These are phyloP conservation scores for Zoanthus gigantus DNA, from an alignment of 92 coral and sea anemone genomes.

Conservation along the genomic window DNA sequence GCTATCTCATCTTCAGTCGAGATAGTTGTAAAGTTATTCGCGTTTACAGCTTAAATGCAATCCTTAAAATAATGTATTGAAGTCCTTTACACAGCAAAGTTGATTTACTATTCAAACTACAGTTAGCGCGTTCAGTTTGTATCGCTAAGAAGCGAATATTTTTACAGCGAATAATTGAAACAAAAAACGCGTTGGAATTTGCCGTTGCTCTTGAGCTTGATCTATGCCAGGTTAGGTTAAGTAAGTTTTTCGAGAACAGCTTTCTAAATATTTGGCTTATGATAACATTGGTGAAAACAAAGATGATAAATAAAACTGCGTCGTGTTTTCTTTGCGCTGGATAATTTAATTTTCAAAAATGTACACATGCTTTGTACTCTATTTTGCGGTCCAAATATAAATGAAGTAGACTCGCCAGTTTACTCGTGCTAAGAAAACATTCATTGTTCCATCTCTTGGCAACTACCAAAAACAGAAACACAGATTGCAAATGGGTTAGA, in stretches of 20 bases:
- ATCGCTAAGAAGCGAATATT: not conserved
- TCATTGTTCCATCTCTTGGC: slow-evolving; percentile 35
- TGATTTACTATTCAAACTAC: not conserved
- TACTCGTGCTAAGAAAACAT: not conserved
- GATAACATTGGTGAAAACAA: slow-evolving; percentile 10
- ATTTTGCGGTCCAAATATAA: slow-evolving; percentile 31
- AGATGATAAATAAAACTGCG: slow-evolving; percentile 28
- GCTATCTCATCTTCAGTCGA: not conserved
- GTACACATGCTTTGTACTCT: not conserved
- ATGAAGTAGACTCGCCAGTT: not conserved
- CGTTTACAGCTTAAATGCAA: not conserved
- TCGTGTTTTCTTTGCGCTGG: slow-evolving; percentile 18
- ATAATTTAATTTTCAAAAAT: slow-evolving; percentile 13
- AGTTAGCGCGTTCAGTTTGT: not conserved
- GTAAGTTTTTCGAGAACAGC: not conserved
- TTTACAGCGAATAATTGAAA: not conserved
- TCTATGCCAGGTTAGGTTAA: not conserved
- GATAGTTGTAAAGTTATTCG: not conserved
- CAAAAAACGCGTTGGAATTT: slow-evolving; percentile 1
- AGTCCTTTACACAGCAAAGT: not conserved
- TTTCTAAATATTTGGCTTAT: slow-evolving; percentile 32
- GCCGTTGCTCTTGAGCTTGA: not conserved
- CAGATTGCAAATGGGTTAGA: not conserved
- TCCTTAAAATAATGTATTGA: not conserved
- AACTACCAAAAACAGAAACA: slow-evolving; percentile 22